Evolutionary conservation across 2,888 invertebrate species (phyloP).

Genomic region (Aplocera efformata): DNA sequence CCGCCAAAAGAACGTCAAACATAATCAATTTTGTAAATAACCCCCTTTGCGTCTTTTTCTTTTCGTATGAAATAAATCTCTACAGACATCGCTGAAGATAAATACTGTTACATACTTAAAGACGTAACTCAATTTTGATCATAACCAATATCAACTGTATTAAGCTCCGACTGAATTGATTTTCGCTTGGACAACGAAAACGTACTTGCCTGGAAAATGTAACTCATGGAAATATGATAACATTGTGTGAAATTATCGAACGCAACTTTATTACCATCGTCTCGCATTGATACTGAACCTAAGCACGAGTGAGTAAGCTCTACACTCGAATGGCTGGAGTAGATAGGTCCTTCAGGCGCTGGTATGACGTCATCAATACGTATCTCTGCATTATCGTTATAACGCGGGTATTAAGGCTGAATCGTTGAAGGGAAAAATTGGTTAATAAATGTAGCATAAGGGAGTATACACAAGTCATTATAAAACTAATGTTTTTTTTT

Average conservation of each 20-base stretch:
- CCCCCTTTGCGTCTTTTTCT: slow-evolving; percentile 58
- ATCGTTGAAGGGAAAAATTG: slow-evolving; percentile 75
- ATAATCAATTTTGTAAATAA: slow-evolving; percentile 78
- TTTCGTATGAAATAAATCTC: slow-evolving; percentile 64
- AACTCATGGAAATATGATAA: slow-evolving; percentile 56
- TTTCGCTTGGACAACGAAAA: slow-evolving; percentile 4
- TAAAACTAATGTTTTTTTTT: not conserved
- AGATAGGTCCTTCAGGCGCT: slow-evolving; percentile 36
- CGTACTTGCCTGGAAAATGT: slow-evolving; percentile 4
- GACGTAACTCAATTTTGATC: not conserved
- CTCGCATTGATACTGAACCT: slow-evolving; percentile 2
- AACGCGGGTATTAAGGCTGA: slow-evolving; percentile 64
- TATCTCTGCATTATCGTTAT: slow-evolving; percentile 68
- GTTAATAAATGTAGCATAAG: slow-evolving; percentile 62
- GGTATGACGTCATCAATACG: slow-evolving; percentile 58
- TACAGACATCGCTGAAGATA: slow-evolving; percentile 45
- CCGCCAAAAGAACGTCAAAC: slow-evolving; percentile 69
- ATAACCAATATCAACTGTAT: slow-evolving; percentile 22
- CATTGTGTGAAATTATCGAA: slow-evolving; percentile 70
- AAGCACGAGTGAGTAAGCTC: slow-evolving; percentile 2
- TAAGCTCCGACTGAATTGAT: fast-evolving
- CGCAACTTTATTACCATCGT: slow-evolving; percentile 53
- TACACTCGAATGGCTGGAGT: slow-evolving; percentile 17
- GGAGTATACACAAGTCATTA: slow-evolving; percentile 25
- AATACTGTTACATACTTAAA: slow-evolving; percentile 22